These are phyloP conservation scores for Caprella mutica DNA, from an alignment of 2,888 invertebrate species.

Conservation along the genomic window DNA sequence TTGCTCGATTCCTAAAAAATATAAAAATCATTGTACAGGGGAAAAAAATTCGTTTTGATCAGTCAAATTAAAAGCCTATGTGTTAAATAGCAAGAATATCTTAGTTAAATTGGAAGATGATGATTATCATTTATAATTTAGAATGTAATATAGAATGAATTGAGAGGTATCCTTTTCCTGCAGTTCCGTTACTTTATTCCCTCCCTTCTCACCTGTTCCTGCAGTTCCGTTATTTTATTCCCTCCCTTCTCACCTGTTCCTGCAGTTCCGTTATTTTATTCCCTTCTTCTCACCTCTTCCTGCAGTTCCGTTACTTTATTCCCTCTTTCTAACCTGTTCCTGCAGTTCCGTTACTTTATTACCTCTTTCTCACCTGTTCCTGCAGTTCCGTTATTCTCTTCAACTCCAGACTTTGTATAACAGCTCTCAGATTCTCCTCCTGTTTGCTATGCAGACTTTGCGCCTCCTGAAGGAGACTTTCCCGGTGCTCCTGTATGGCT, in stretches of 20 bases:
- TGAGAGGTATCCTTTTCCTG: constrained; percentile 39
- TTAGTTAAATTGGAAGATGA: no score
- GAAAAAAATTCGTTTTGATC: no score
- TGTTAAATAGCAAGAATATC: no score
- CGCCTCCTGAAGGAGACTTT: constrained; percentile 55
- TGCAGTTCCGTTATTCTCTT: constrained; percentile 54
- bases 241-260: no score
- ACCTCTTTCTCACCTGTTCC: constrained; percentile 50
- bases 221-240: no score
- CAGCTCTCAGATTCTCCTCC: constrained; percentile 59
- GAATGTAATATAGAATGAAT: no score
- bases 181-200: constrained; percentile 45
- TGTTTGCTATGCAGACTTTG: constrained; percentile 57
- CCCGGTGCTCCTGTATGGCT: constrained; percentile 49
- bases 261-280: no score
- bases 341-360: constrained; percentile 44
- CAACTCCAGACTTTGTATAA: constrained; percentile 58
- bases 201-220: constrained; percentile 51
- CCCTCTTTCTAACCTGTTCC: constrained; percentile 51
- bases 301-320: constrained; percentile 44
- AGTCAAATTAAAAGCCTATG: no score
- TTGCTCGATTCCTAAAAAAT: constrained; percentile 74
- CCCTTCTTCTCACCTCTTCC: no score
- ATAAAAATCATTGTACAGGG: no score
- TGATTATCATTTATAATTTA: no score